phyloP scores from a whole-genome alignment of 2,888 invertebrate species.

The Lypha dubia region DNA sequence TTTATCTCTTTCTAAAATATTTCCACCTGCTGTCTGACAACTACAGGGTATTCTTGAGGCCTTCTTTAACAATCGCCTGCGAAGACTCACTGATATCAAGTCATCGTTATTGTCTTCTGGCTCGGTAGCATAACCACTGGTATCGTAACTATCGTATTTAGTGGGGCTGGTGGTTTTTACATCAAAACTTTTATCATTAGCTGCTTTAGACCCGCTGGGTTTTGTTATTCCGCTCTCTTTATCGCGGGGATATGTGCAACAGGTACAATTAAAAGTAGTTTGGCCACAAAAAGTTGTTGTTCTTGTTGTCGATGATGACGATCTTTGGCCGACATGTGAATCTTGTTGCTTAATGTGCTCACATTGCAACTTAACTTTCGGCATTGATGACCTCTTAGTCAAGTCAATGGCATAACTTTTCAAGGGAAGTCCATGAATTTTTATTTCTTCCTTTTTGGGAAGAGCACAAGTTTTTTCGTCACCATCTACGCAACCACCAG shows the following conservation, averaged over 20 bases:
- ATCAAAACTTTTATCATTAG: not conserved
- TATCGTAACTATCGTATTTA: slow-evolving; percentile 31
- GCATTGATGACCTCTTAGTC: not conserved
- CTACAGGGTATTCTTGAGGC: not conserved
- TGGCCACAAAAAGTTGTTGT: slow-evolving; percentile 19
- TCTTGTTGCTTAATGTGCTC: not conserved
- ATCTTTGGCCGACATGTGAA: not conserved
- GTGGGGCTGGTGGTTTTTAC: not conserved
- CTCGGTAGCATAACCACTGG: slow-evolving; percentile 59
- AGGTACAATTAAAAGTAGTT: slow-evolving; percentile 1
- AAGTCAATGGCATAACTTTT: not conserved
- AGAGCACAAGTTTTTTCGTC: not conserved
- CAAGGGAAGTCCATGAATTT: not conserved
- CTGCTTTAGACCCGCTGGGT: not conserved
- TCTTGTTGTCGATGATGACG: not conserved
- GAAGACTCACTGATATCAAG: not conserved
- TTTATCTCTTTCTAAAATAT: not conserved
- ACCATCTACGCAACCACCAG: not conserved
- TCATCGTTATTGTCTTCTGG: slow-evolving; percentile 43
- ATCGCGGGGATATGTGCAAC: not conserved
- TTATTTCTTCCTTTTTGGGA: not conserved
- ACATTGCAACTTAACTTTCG: not conserved
- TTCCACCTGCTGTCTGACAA: not conserved
- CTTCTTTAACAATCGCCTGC: slow-evolving; percentile 16
- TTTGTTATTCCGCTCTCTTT: not conserved